Evolutionary conservation across 2,888 invertebrate species (phyloP).

Genomic region (Xestia rhomboidea): DNA sequence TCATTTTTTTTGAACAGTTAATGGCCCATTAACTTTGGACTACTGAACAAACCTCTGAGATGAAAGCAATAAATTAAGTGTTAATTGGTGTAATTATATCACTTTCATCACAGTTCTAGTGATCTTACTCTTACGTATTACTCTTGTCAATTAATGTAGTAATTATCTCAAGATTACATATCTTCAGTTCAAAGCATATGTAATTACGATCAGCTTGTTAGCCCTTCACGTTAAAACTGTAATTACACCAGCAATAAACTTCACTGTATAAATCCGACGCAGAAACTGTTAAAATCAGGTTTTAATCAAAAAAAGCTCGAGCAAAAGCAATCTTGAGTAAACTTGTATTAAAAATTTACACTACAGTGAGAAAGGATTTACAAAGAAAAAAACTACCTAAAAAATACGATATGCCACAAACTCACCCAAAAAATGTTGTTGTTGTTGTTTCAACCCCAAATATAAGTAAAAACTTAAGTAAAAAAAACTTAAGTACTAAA

Average conservation of each 20-base stretch:
- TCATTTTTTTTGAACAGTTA: constrained; percentile 38
- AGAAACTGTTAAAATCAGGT: constrained; percentile 25
- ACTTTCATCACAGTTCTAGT: constrained; percentile 43
- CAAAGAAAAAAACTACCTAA: neutral
- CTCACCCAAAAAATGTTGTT: neutral
- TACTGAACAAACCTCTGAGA: constrained; percentile 46
- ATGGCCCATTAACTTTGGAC: constrained; percentile 49
- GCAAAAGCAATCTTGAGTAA: neutral
- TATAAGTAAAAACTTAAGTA: neutral
- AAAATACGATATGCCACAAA: neutral
- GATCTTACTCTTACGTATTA: constrained; percentile 21
- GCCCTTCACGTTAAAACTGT: constrained; percentile 19
- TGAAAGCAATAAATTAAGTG: constrained; percentile 36
- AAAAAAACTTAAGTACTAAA: constrained; percentile 64
- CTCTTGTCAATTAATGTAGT: constrained; percentile 20
- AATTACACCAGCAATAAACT: constrained; percentile 32
- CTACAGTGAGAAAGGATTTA: neutral
- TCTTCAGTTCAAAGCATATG: constrained; percentile 18
- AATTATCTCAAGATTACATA: constrained; percentile 42
- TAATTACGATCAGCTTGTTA: constrained; percentile 47
- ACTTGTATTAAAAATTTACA: constrained; percentile 23
- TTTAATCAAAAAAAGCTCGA: constrained; percentile 5
- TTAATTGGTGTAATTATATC: constrained; percentile 51
- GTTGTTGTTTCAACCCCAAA: neutral
- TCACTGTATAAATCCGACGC: neutral